These are phyloP conservation scores for Bos taurus DNA, from an alignment of 2,113 vertebrate genomes.

Conservation along the genomic window DNA sequence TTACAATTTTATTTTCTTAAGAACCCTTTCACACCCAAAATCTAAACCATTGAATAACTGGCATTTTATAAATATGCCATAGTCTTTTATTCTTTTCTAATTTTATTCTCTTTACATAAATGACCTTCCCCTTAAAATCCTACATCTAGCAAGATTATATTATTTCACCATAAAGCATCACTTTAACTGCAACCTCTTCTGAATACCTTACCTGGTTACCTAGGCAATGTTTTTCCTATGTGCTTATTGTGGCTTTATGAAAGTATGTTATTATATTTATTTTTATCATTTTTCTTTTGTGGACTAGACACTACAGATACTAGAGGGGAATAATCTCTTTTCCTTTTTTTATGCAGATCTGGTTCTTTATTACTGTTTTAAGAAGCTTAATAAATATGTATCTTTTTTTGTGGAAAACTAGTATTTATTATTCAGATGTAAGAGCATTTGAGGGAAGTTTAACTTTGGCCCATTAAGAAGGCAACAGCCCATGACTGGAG, in stretches of 20 bases:
- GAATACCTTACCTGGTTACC: neutral
- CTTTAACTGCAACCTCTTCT: neutral
- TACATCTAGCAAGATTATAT: neutral
- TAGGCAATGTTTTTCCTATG: neutral
- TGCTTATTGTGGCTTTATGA: neutral
- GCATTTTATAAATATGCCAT: neutral
- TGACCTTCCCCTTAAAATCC: neutral
- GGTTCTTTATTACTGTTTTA: neutral
- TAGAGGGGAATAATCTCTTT: neutral
- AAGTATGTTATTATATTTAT: neutral
- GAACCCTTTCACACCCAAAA: neutral
- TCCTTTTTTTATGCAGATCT: neutral
- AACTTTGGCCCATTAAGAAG: neutral
- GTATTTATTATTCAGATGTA: neutral
- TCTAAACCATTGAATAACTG: neutral
- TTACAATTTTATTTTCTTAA: neutral
- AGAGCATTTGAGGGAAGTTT: neutral
- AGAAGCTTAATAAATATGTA: neutral
- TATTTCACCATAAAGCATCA: neutral
- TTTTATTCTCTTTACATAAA: neutral
- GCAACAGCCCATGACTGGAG: neutral
- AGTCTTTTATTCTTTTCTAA: neutral
- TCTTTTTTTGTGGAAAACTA: neutral
- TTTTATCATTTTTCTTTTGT: neutral
- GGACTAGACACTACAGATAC: neutral